A percentile compares a stretch with the other conserved stretches of the same genome.
phyloP scores from a whole-genome alignment of 2,797 vertebrate genomes.

The Enteromius anoplus region DNA sequence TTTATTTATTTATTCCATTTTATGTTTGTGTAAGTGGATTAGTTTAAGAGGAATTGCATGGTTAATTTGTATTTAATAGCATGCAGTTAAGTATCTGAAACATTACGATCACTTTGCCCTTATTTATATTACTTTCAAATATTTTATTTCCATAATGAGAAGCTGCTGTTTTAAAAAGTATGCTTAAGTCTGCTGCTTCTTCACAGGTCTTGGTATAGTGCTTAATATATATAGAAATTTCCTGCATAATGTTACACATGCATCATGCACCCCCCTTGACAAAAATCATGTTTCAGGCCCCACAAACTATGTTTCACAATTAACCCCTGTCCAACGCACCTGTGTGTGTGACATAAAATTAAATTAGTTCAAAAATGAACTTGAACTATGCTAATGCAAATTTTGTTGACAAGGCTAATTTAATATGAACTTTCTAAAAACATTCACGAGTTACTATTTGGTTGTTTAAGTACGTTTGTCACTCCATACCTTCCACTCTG shows the following conservation, averaged over 20 bases:
- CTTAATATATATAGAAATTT: background rate
- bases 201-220: background rate
- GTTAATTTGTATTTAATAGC: background rate
- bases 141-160: background rate
- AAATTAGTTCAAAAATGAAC: background rate
- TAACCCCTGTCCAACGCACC: background rate
- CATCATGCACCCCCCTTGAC: no score
- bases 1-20: background rate
- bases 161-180: background rate
- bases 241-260: background rate
- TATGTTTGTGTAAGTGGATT: background rate
- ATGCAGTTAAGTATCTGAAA: background rate
- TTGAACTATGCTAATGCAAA: background rate
- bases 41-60: background rate
- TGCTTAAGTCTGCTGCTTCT: background rate
- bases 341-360: background rate
- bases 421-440: no score
- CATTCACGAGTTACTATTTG: background rate
- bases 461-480: background rate
- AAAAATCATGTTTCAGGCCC: no score
- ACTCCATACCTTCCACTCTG: constrained; percentile 13
- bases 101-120: background rate
- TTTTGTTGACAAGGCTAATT: background rate
- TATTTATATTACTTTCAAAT: background rate
- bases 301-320: no score